Base-by-base conservation (phyloP, 2,797 vertebrate genomes). In the Halcyon leucocephala region DNA sequence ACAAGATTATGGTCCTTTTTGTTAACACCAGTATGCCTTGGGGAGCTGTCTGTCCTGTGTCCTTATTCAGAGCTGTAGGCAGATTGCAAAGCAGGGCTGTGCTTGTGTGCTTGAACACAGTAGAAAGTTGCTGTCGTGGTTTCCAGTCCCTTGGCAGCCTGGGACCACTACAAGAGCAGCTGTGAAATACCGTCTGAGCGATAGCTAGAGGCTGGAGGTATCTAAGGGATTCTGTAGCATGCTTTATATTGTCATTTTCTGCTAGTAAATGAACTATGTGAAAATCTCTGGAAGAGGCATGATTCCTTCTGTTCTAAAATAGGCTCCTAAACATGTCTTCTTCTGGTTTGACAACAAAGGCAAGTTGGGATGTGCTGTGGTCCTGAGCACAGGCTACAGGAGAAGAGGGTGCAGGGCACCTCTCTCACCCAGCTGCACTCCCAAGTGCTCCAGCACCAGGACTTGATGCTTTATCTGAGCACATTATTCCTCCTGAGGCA, bases 391-490 rank as follows among this genome's bases (percentile, higher is more conserved):
- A 51, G 6, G 3, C 7, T 10, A 2, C 12, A 46, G 49, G 26
- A 44, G 42, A 33, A 64, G 29, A 19, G 14, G 4, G 4, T n/a
- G 44, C 69, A 79, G 54, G 1, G 3, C 25, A 6, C 4, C n/a
- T 20, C 10, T 77, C 31, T 33, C 29, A 51, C 13, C 26, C 60
- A 46, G 17, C n/a, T 65, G 44, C 15, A 20, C 9, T 37, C 67
- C 35, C 39, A 33, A n/a, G 22, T 0, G 0, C 49, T 64, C 49
- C 66, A 78, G 14, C 31, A 61, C 7, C 21, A 46, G 39, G 12
- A 20, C 29, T 44, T 31, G 3, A 2, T 86, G 33, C 49, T 18
- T 81, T 0, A 0, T 28, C 77, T 25, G 66, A 54, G 41, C 49
- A 14, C 3, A 9, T 49, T 44, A 6, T 18, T 72, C 31, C 26